Evolutionary conservation across 1,140 invertebrate genomes (phyloP).

Genomic region (Heliconius nattereri): DNA sequence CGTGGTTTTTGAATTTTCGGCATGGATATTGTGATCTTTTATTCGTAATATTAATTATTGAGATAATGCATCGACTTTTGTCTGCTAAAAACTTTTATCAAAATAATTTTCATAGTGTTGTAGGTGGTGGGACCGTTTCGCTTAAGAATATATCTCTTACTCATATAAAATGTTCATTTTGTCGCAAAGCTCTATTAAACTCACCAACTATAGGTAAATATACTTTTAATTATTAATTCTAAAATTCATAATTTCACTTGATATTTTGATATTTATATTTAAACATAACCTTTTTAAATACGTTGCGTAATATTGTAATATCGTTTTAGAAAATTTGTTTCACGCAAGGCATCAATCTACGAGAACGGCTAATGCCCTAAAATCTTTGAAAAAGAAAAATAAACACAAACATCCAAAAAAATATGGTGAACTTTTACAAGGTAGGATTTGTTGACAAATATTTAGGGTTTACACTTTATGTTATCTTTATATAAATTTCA

Average conservation of each 20-base stretch:
- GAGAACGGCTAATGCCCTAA: constrained; percentile 64
- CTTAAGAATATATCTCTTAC: constrained; percentile 49
- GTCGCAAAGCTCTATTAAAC: constrained; percentile 63
- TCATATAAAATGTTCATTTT: constrained; percentile 73
- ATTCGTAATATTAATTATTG: constrained; percentile 40
- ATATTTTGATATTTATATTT: constrained; percentile 32
- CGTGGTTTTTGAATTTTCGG: constrained; percentile 65
- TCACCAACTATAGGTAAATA: constrained; percentile 58
- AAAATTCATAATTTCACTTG: background rate
- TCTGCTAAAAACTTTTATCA: constrained; percentile 68
- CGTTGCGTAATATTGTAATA: constrained; percentile 69
- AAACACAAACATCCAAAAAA: constrained; percentile 72
- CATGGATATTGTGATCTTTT: constrained; percentile 50
- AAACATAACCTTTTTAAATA: constrained; percentile 59
- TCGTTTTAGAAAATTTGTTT: constrained; percentile 63
- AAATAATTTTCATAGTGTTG: constrained; percentile 58
- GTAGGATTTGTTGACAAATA: constrained; percentile 45
- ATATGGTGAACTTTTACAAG: constrained; percentile 76
- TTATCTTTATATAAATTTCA: constrained; percentile 29
- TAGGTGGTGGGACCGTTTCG: constrained; percentile 50
- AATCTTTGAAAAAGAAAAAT: constrained; percentile 62
- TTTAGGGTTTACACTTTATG: constrained; percentile 7
- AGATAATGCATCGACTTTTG: constrained; percentile 70
- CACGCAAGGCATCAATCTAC: constrained; percentile 69
- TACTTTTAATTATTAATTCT: background rate